These are phyloP conservation scores for Epinotia ramella DNA, from an alignment of 2,888 invertebrate species.

Conservation along the genomic window DNA sequence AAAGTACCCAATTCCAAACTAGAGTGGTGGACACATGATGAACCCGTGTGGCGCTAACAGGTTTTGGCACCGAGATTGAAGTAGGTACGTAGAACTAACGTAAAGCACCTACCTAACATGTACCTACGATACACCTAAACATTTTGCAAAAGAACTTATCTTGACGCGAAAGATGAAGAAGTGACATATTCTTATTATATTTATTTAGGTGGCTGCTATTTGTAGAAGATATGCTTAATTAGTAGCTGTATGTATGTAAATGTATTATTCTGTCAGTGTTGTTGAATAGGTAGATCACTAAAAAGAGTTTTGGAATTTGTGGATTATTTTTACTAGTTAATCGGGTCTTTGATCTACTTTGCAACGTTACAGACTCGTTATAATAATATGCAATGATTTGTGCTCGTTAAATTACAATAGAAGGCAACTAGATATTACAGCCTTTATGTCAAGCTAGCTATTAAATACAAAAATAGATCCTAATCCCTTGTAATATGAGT, in stretches of 20 bases:
- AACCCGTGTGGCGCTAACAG: no score
- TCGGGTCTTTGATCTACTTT: background rate
- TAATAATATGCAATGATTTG: background rate
- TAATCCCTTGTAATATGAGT: background rate
- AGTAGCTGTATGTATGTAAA: background rate
- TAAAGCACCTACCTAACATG: background rate
- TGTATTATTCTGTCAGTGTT: background rate
- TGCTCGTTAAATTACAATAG: background rate
- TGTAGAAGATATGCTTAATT: background rate
- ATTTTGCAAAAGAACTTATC: background rate
- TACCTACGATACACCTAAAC: background rate
- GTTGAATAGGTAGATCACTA: no score
- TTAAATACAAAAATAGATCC: background rate
- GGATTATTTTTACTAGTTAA: no score
- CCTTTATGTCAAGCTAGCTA: background rate
- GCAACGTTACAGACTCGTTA: no score
- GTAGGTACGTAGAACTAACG: background rate
- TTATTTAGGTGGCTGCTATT: background rate
- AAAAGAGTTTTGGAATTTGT: background rate
- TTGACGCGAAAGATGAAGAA: background rate
- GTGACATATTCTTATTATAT: background rate
- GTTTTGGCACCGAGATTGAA: background rate
- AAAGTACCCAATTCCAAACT: no score
- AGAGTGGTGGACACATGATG: no score
- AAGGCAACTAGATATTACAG: background rate